Percentiles rank a stretch among this genome's conserved stretches.
These are phyloP conservation scores for Myotis findleyi DNA, from an alignment of 2,797 vertebrate species.

Conservation along the genomic window DNA sequence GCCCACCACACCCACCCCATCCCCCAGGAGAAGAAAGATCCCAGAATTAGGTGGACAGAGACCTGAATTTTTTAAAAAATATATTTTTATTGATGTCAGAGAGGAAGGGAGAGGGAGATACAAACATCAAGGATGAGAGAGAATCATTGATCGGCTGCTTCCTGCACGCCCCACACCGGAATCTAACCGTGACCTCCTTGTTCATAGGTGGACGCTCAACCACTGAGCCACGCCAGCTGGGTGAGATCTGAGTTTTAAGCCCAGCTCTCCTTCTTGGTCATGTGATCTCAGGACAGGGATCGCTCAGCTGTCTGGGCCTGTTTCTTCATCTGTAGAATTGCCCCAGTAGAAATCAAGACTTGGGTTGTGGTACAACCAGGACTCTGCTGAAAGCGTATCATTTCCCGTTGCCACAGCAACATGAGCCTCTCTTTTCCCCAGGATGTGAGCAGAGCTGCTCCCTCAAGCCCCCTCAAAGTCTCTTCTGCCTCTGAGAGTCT, in stretches of 20 bases:
- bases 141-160: too few relatives aligned
- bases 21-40: not conserved
- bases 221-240: too few relatives aligned
- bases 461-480: not conserved
- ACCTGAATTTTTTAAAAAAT: too few relatives aligned
- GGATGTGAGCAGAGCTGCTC: not conserved
- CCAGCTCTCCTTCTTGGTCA: not conserved
- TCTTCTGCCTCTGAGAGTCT: slow-evolving; percentile 34
- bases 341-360: not conserved
- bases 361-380: not conserved
- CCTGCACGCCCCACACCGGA: too few relatives aligned
- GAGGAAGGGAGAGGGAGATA: too few relatives aligned
- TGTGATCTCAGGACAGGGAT: not conserved
- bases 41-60: not conserved
- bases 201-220: too few relatives aligned
- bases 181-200: too few relatives aligned
- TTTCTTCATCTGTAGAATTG: not conserved
- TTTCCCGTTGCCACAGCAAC: slow-evolving; percentile 39
- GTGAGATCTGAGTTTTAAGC: not conserved
- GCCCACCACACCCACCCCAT: not conserved
- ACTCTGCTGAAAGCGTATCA: not conserved
- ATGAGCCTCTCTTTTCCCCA: not conserved
- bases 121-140: too few relatives aligned
- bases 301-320: not conserved
- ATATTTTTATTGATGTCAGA: too few relatives aligned